phyloP scores from a whole-genome alignment of 2,888 invertebrate genomes.

The Ectemnius cavifrons region DNA sequence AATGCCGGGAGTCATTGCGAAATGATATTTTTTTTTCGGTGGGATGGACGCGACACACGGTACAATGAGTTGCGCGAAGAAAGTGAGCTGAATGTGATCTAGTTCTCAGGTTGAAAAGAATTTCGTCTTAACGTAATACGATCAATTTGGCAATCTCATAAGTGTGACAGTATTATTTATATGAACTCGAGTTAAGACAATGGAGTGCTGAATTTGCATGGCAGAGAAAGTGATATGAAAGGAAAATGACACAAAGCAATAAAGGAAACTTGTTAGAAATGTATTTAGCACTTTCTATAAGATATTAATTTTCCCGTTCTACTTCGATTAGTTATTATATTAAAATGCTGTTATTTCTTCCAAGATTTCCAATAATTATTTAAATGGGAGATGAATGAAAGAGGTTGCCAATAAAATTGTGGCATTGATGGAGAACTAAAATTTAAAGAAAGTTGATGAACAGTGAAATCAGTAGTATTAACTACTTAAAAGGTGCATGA shows the following conservation, averaged over 20 bases:
- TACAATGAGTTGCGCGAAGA: slow-evolving; percentile 28
- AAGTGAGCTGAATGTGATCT: background rate
- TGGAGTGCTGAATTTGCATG: too few species aligned
- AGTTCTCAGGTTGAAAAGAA: slow-evolving; percentile 17
- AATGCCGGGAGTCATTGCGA: slow-evolving; percentile 43
- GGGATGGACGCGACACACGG: slow-evolving; percentile 13
- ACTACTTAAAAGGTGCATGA: too few species aligned
- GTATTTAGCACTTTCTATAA: too few species aligned
- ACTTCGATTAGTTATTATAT: too few species aligned
- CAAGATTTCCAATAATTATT: too few species aligned
- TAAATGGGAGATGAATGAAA: too few species aligned
- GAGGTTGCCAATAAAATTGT: background rate
- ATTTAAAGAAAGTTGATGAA: too few species aligned
- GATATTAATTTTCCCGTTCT: too few species aligned
- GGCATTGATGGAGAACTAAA: too few species aligned
- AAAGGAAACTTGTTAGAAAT: background rate
- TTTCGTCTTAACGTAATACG: background rate
- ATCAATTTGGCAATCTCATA: background rate
- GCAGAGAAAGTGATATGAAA: background rate
- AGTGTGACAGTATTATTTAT: background rate
- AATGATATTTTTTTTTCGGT: slow-evolving; percentile 38
- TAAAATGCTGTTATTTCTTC: too few species aligned
- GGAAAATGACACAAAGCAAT: slow-evolving; percentile 9
- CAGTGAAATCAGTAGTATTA: too few species aligned
- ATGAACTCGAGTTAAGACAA: too few species aligned